Conservation (phyloP, 2,797 vertebrate genomes). For the Lagodon rhomboides region DNA sequence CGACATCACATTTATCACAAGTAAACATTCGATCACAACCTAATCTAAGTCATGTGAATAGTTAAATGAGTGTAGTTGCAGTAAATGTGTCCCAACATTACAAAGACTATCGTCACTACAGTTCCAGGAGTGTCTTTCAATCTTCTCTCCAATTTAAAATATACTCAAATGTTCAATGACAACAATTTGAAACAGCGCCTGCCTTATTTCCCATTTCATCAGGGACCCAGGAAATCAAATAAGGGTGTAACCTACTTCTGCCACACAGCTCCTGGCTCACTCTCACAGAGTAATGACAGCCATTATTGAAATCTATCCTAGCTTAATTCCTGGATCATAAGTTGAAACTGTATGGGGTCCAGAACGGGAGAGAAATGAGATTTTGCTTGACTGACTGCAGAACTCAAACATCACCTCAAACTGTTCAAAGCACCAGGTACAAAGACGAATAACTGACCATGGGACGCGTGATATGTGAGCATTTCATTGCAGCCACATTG, state of each 20-base stretch:
- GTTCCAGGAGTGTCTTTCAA: background rate
- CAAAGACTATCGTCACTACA: background rate
- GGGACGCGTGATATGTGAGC: background rate
- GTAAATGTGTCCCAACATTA: background rate
- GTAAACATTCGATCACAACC: background rate
- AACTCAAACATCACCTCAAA: background rate
- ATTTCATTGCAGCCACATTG: background rate
- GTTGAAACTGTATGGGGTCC: slow-evolving; percentile 1
- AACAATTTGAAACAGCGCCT: background rate
- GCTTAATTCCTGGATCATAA: slow-evolving; percentile 39
- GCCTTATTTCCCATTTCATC: slow-evolving; percentile 19
- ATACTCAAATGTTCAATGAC: slow-evolving; percentile 13
- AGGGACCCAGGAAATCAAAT: slow-evolving; percentile 20
- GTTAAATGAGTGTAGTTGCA: background rate
- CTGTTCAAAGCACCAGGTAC: background rate
- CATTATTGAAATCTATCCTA: slow-evolving; percentile 40
- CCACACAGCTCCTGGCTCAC: slow-evolving; percentile 20
- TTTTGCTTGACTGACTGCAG: background rate
- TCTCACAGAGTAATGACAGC: slow-evolving; percentile 34
- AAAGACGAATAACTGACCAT: background rate
- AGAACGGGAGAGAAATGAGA: background rate
- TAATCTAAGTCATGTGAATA: background rate
- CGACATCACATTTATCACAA: background rate
- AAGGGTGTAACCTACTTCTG: slow-evolving; percentile 42
- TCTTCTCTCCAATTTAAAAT: slow-evolving; percentile 7